These are phyloP conservation scores for Dermolepida albohirtum DNA, from an alignment of 2,888 invertebrate genomes.

Conservation along the genomic window DNA sequence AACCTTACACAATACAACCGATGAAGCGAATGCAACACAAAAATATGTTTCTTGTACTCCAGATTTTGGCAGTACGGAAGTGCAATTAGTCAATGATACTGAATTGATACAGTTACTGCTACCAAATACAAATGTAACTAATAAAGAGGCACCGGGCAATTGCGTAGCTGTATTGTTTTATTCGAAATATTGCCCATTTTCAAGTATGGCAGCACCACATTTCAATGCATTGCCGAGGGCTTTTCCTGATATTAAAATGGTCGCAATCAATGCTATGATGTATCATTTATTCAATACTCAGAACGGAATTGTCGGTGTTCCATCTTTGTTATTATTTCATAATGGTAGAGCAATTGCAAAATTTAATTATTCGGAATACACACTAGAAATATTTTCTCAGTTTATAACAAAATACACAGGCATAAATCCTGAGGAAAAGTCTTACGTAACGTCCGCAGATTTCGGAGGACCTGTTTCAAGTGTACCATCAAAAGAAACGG, in stretches of 20 bases:
- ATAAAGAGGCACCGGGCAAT: slow-evolving; percentile 71
- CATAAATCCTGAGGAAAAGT: slow-evolving; percentile 71
- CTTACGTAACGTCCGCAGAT: slow-evolving; percentile 79
- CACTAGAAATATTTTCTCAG: slow-evolving; percentile 80
- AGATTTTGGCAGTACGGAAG: slow-evolving; percentile 59
- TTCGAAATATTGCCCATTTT: slow-evolving; percentile 90
- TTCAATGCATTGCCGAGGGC: slow-evolving; percentile 90
- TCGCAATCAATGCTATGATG: slow-evolving; percentile 89
- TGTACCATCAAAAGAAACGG: slow-evolving; percentile 80
- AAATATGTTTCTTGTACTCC: slow-evolving; percentile 60
- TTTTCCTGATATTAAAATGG: slow-evolving; percentile 87
- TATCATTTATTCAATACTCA: slow-evolving; percentile 89
- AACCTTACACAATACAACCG: slow-evolving; percentile 47
- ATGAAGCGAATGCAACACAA: slow-evolving; percentile 51
- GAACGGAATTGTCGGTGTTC: slow-evolving; percentile 91
- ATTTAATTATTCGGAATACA: slow-evolving; percentile 85
- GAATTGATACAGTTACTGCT: slow-evolving; percentile 75
- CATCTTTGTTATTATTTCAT: slow-evolving; percentile 89
- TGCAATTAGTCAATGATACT: slow-evolving; percentile 79
- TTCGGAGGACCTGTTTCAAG: slow-evolving; percentile 86
- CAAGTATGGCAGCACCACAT: slow-evolving; percentile 89
- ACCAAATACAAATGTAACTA: slow-evolving; percentile 74
- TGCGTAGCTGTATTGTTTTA: slow-evolving; percentile 90
- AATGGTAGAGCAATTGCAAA: slow-evolving; percentile 88
- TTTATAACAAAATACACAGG: slow-evolving; percentile 84